A percentile compares a stretch with the other conserved stretches of the same genome.
Evolutionary conservation across 2,113 vertebrate genomes (phyloP).

Genomic region (Cryptomyrus ogoouensis): DNA sequence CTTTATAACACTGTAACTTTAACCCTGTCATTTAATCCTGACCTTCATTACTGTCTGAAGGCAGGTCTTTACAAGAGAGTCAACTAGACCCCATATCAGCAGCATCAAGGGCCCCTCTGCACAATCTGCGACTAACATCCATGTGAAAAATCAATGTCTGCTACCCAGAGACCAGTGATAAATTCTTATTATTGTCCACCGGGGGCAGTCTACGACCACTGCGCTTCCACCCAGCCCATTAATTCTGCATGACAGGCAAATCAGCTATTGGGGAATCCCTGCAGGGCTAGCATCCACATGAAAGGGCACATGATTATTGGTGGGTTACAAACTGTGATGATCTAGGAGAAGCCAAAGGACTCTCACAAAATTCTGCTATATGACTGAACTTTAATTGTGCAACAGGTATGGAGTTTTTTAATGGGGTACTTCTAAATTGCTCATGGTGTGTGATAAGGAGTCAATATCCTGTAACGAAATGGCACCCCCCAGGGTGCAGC

Average conservation of each 20-base stretch:
- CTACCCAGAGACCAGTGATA: not conserved
- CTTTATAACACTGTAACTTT: not conserved
- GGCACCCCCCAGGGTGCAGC: not conserved
- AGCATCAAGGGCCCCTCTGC: not conserved
- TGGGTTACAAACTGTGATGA: not conserved
- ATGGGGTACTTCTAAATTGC: not conserved
- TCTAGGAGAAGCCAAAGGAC: not conserved
- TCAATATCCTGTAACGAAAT: not conserved
- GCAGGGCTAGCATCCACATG: not conserved
- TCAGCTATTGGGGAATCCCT: not conserved
- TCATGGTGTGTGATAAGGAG: not conserved
- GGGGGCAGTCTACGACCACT: not conserved
- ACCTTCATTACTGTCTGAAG: not conserved
- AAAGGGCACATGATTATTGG: not conserved
- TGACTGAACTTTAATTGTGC: not conserved
- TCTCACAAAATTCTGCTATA: not conserved
- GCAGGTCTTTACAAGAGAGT: not conserved
- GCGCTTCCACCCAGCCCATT: not conserved
- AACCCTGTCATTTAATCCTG: not conserved
- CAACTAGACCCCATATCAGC: not conserved
- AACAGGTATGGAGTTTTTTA: not conserved
- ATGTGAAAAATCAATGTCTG: not conserved
- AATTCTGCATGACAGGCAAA: not conserved
- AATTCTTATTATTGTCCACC: not conserved
- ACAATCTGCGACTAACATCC: not conserved